Conservation (phyloP, 1,140 invertebrate species). For the Drosophila pseudoananassae region DNA sequence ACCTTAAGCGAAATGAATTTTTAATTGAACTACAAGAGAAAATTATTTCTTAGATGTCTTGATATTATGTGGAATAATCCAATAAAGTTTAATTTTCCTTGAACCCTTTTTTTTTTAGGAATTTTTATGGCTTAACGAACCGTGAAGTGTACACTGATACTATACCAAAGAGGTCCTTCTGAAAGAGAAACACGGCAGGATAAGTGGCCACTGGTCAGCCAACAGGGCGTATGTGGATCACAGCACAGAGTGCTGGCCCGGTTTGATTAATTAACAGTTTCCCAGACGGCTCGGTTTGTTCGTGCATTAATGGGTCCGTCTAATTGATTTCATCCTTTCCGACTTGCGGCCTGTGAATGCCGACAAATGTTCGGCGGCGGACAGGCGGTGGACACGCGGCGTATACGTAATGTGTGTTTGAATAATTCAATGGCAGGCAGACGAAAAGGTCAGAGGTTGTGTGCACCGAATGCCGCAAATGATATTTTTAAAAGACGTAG, state of each 20-base stretch:
- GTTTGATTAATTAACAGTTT: conserved; percentile 56
- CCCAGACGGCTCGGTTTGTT: conserved; percentile 10
- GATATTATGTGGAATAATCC: background rate
- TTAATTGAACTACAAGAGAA: background rate
- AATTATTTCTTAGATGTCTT: background rate
- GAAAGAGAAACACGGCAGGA: background rate
- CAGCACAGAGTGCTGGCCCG: conserved; percentile 6
- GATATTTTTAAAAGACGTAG: conserved; percentile 13
- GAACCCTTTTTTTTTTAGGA: background rate
- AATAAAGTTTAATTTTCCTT: conserved; percentile 5
- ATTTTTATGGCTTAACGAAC: conserved; percentile 4
- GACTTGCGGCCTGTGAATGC: conserved; percentile 32
- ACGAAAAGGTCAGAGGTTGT: conserved; percentile 30
- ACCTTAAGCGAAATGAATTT: background rate
- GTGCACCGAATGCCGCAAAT: conserved; percentile 2
- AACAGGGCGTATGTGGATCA: conserved; percentile 32
- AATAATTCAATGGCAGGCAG: conserved; percentile 25
- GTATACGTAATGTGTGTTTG: conserved; percentile 42
- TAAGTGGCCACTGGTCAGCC: background rate
- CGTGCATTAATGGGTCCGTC: conserved; percentile 30
- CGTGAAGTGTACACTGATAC: background rate
- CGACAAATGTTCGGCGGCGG: conserved; percentile 26
- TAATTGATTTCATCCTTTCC: conserved; percentile 33
- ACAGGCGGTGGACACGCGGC: conserved; percentile 6
- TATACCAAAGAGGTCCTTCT: background rate